phyloP scores from a whole-genome alignment of 2,888 invertebrate genomes.

The Carpatolechia fugitivella region DNA sequence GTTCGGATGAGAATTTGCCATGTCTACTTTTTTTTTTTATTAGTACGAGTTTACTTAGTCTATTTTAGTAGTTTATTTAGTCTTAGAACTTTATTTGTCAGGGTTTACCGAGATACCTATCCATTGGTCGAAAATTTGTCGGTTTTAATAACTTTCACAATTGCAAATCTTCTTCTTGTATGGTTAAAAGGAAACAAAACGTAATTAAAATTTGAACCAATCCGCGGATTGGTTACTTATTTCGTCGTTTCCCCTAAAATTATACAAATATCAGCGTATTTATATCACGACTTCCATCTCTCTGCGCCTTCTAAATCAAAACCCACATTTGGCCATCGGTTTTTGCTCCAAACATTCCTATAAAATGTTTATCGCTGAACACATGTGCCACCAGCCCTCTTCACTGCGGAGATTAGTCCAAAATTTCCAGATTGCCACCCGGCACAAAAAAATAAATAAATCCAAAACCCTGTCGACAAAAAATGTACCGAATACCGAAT shows the following conservation, averaged over 20 bases:
- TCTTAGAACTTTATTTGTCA: no score
- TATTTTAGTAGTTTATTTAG: no score
- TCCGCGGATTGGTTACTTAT: no score
- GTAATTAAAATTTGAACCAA: no score
- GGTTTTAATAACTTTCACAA: no score
- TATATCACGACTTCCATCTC: conserved; percentile 54
- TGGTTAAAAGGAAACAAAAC: no score
- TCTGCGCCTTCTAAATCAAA: conserved; percentile 60
- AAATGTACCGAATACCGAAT: conserved; percentile 56
- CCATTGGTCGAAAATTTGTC: no score
- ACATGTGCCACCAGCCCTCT: conserved; percentile 71
- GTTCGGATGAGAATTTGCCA: not conserved
- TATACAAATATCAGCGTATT: not conserved
- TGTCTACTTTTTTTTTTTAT: not conserved
- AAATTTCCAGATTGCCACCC: conserved; percentile 79
- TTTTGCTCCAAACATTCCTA: conserved; percentile 76
- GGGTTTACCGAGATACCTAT: no score
- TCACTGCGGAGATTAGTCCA: conserved; percentile 67
- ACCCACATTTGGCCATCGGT: conserved; percentile 70
- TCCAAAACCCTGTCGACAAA: conserved; percentile 60
- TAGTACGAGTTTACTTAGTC: no score
- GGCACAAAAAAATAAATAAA: conserved; percentile 76
- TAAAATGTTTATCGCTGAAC: conserved; percentile 77
- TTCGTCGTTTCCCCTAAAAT: conserved; percentile 27
- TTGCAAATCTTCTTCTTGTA: no score